phyloP scores from a whole-genome alignment of 2,888 invertebrate species.

The Epinotia bilunana region DNA sequence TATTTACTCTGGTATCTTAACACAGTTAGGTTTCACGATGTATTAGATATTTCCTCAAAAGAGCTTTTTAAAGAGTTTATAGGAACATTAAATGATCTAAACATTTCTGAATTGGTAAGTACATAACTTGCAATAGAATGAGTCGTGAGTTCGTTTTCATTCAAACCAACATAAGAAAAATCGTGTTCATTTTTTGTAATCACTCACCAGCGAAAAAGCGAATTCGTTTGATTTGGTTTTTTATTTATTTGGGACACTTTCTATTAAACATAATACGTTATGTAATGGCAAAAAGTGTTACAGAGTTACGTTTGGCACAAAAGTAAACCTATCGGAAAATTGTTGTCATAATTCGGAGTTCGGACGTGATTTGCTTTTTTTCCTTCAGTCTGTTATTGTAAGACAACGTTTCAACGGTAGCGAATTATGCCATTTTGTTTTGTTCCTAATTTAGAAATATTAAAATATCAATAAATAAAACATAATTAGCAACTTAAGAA shows the following conservation, averaged over 20 bases:
- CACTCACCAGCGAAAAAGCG: constrained; percentile 32
- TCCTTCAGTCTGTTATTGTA: not conserved
- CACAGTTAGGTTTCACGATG: too few species aligned
- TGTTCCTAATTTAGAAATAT: not conserved
- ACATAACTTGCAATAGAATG: not conserved
- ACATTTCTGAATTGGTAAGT: not conserved
- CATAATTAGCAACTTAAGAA: too few species aligned
- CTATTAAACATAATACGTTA: constrained; percentile 55
- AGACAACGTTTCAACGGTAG: constrained; percentile 4
- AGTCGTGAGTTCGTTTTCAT: constrained; percentile 39
- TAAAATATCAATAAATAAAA: too few species aligned
- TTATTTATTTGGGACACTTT: constrained; percentile 55
- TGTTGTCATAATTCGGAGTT: constrained; percentile 39
- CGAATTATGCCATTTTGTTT: constrained; percentile 9
- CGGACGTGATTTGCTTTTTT: constrained; percentile 17
- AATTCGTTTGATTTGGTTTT: constrained; percentile 44
- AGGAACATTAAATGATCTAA: too few species aligned
- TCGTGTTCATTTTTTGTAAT: constrained; percentile 42
- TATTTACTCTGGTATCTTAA: not conserved
- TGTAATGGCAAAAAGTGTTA: constrained; percentile 50
- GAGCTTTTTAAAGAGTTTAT: too few species aligned
- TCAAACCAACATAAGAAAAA: constrained; percentile 24
- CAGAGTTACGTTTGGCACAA: constrained; percentile 44
- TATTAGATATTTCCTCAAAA: too few species aligned
- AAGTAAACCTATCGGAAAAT: constrained; percentile 48